Percentiles rank a stretch among this genome's conserved stretches.
Evolutionary conservation across 2,888 invertebrate genomes (phyloP).

Genomic region (Leptinotarsa tumamoca): DNA sequence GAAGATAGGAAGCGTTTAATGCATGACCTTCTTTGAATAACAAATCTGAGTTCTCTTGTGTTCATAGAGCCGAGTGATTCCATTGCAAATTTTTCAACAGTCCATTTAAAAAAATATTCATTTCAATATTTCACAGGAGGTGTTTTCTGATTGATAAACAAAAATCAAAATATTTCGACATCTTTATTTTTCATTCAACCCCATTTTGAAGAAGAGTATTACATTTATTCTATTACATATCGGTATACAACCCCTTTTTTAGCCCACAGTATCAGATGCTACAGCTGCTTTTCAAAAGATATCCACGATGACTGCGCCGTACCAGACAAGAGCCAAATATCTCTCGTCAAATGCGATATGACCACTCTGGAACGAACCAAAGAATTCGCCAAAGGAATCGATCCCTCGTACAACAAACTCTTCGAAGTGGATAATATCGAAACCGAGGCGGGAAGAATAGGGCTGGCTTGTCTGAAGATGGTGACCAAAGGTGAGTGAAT

Average conservation of each 20-base stretch:
- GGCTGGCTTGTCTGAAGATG: conserved; percentile 59
- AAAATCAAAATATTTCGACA: too few species aligned
- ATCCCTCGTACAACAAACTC: conserved; percentile 52
- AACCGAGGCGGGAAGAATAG: conserved; percentile 48
- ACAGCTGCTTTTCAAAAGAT: conserved; percentile 57
- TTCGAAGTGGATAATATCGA: conserved; percentile 57
- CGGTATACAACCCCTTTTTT: conserved; percentile 21
- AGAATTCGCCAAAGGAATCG: conserved; percentile 52
- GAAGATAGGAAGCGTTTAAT: too few species aligned
- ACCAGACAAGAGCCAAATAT: conserved; percentile 53
- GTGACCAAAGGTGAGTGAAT: conserved; percentile 56
- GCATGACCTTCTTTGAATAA: too few species aligned
- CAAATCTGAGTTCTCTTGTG: too few species aligned
- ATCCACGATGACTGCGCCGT: conserved; percentile 56
- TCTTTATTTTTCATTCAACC: too few species aligned
- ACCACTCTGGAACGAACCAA: conserved; percentile 53
- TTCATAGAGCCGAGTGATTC: too few species aligned
- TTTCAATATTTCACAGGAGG: too few species aligned
- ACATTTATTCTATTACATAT: too few species aligned
- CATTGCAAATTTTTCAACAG: too few species aligned
- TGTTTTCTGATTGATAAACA: too few species aligned
- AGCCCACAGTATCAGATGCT: conserved; percentile 56
- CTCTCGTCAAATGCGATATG: conserved; percentile 54
- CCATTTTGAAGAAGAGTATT: too few species aligned
- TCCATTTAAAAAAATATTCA: too few species aligned